Base-by-base conservation (phyloP, 2,797 vertebrate species). In the Syngnathus acus region DNA sequence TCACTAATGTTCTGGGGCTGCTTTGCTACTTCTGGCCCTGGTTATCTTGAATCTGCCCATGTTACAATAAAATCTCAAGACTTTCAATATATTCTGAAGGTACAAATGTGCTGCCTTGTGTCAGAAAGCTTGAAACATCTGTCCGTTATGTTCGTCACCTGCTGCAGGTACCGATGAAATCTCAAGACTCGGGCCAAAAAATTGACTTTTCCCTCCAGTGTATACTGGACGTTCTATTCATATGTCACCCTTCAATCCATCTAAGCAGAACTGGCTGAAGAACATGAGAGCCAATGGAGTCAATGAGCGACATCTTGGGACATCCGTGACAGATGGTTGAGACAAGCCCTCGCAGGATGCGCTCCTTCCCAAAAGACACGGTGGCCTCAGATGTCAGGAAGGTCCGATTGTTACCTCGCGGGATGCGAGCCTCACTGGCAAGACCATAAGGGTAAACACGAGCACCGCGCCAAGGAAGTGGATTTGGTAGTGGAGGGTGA, bases 281-380 rank as follows among this genome's bases (percentile, higher is more conserved):
- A 37, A 57, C 26, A 37, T 13, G 26, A 16, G 54, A 80, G 57
- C 76, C 71, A 66, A 10, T 71, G 68, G 69, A 73, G 68, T 79
- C 42, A 57, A 80, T 78, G 65, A 70, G 71, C 76, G 82, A 83
- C 70, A 69, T 76, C 53, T 68, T 47, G 63, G 68, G 82, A 79
- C 72, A 76, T 83, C 84, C 75, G 81, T 89, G 84, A 90, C 86
- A 80, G 86, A 89, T 88, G 86, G 86, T 72, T 82, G 77, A 80
- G 86, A 88, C 84, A 89, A 85, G 83, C 78, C 73, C 81, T 84
- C 72, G 68, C 79, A 75, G 77, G 76, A 85, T 59, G 54, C 70
- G 75, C 77, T 80, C 84, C 78, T 79, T 84, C 74, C 65, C 73
- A 80, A 83, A 80, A 72, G 68, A 77, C 68, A 77, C 60, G 72